Percentiles rank a stretch among this genome's conserved stretches.
phyloP scores from a whole-genome alignment of 2,888 invertebrate genomes.

The Adela reaumurella region DNA sequence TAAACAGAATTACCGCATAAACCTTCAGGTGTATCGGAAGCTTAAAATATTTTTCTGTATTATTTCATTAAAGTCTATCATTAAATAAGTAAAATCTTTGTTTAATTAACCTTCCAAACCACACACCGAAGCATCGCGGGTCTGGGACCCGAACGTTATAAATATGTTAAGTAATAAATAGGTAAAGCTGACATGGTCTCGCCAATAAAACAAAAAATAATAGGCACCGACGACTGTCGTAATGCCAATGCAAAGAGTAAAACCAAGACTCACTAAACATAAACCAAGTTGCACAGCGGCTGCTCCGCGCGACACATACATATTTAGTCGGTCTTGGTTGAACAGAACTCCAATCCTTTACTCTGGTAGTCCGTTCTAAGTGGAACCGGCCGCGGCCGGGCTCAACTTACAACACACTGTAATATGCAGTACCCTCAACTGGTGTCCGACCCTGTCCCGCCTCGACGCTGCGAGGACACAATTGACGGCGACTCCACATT shows the following conservation, averaged over 20 bases:
- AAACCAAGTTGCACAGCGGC: conserved; percentile 19
- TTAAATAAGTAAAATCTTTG: too few species aligned
- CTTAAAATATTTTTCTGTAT: too few species aligned
- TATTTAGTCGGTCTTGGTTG: conserved; percentile 58
- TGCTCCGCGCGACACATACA: conserved; percentile 24
- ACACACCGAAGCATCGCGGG: too few species aligned
- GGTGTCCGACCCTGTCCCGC: conserved; percentile 21
- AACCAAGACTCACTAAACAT: conserved; percentile 59
- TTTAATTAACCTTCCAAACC: too few species aligned
- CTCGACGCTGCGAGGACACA: conserved; percentile 18
- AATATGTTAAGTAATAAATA: too few species aligned
- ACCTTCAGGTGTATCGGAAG: too few species aligned
- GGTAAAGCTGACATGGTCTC: too few species aligned
- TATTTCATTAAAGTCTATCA: too few species aligned
- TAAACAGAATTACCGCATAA: too few species aligned
- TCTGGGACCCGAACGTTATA: too few species aligned
- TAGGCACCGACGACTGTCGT: neutral
- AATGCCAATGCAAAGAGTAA: conserved; percentile 21
- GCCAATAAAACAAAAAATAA: too few species aligned
- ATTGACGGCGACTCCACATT: conserved; percentile 37
- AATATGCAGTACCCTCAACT: conserved; percentile 33
- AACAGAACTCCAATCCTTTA: conserved; percentile 55
- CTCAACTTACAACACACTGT: conserved; percentile 55
- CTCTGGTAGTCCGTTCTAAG: conserved; percentile 53
- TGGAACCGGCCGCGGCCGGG: conserved; percentile 47